These are phyloP conservation scores for Drosophila borealis DNA, from an alignment of 2,888 invertebrate genomes.

Conservation along the genomic window DNA sequence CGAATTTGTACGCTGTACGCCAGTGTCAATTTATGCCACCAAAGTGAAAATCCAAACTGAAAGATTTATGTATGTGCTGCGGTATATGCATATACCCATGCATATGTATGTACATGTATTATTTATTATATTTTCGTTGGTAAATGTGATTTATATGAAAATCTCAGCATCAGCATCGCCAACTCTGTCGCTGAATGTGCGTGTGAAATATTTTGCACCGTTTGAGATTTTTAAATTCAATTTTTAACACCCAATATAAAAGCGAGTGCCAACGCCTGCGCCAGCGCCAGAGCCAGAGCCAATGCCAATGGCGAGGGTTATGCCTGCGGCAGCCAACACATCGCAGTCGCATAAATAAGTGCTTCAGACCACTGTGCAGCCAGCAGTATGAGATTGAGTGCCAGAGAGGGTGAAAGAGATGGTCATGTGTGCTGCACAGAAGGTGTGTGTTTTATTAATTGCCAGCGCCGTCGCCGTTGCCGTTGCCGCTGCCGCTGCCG, in stretches of 20 bases:
- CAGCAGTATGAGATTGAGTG: conserved; percentile 20
- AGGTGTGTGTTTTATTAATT: conserved; percentile 79
- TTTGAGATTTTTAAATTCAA: conserved; percentile 77
- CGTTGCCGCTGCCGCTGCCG: conserved; percentile 12
- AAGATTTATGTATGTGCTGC: conserved; percentile 73
- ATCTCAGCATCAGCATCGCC: conserved; percentile 62
- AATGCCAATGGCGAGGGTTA: conserved; percentile 26
- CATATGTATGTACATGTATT: conserved; percentile 50
- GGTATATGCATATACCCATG: conserved; percentile 37
- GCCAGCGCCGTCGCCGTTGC: conserved; percentile 56
- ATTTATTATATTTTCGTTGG: conserved; percentile 75
- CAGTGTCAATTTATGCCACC: conserved; percentile 81
- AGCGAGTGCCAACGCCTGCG: conserved; percentile 14
- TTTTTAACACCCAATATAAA: conserved; percentile 47
- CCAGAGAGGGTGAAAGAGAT: conserved; percentile 1
- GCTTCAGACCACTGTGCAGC: conserved; percentile 77
- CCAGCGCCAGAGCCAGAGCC: conserved; percentile 11
- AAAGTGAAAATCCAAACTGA: conserved; percentile 81
- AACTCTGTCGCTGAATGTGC: conserved; percentile 38
- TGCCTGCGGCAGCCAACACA: conserved; percentile 38
- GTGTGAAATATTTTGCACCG: conserved; percentile 76
- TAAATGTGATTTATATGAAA: conserved; percentile 78
- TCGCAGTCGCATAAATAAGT: conserved; percentile 67
- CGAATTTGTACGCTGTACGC: conserved; percentile 53
- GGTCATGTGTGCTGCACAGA: conserved; percentile 56